Evolutionary conservation across 2,113 vertebrate genomes (phyloP), one percentile per base, ranked within the genome.

Genomic region (Vidua chalybeata): DNA sequence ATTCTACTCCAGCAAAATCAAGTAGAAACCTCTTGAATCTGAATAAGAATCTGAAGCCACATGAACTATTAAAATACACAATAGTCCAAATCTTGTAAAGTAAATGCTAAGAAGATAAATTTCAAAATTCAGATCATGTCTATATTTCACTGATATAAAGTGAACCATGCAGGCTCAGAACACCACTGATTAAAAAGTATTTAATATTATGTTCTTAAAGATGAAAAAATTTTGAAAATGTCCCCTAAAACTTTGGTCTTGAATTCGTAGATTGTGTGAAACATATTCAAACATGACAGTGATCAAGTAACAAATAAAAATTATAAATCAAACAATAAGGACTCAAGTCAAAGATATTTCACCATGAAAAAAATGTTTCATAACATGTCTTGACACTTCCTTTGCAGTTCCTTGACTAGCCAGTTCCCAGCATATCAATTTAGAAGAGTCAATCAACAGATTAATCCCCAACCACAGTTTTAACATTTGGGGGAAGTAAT

Each of bases 361-460:
- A 67, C 10, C 1, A 18, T 10, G 4, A 61, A 54, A 69, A 28
- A 51, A 39, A 14, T 0, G 1, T 9, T 52, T 37, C 3, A 0
- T 43, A 73, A 62, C 0, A 0, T 23, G 23, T 4, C 31, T 66
- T 73, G 33, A 43, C 10, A 18, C 2, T 71, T 76, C 20, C 13
- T 86, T 59, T 41, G 5, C 30, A 58, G 15, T 28, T 64, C 54
- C n/a, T 46, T 19, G 2, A 35, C 12, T 49, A 19, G 6, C 21
- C 30, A 55, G 15, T 12, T 72, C 16, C 30, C 55, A 73, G 11
- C 0, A 2, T 6, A 48, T 41, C 33, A 71, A 52, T 59, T 91
- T 66, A 31, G 12, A 73, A 9, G 3, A 37, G 5, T 33, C 46
- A 69, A 11, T 23, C 24, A 43, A 37, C 1, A 64, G 21, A n/a